phyloP scores from a whole-genome alignment of 2,113 vertebrate genomes.

The Pterocles burchelli region DNA sequence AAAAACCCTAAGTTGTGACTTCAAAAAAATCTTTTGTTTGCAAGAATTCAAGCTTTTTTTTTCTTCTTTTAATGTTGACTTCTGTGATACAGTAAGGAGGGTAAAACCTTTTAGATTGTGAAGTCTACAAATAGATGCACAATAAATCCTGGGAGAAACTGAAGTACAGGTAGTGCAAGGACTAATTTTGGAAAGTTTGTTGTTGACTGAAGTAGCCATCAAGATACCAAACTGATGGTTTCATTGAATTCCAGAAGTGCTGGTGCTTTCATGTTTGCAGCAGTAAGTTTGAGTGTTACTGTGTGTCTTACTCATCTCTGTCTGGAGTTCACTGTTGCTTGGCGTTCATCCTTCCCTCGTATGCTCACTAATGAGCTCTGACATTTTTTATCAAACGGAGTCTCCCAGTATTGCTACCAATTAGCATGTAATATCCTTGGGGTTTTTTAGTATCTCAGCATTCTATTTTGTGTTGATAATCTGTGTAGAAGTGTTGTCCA shows the following conservation, averaged over 20 bases:
- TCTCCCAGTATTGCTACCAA: background rate
- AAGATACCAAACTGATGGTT: background rate
- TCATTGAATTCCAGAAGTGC: background rate
- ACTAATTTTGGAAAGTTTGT: background rate
- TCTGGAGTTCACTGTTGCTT: background rate
- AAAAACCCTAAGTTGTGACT: background rate
- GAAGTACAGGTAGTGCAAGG: background rate
- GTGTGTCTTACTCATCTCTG: background rate
- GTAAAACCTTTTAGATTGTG: background rate
- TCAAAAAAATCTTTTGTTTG: background rate
- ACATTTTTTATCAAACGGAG: background rate
- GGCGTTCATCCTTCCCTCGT: background rate
- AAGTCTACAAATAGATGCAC: background rate
- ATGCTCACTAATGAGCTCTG: background rate
- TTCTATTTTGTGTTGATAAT: background rate
- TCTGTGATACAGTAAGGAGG: background rate
- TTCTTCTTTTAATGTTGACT: background rate
- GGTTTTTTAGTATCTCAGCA: background rate
- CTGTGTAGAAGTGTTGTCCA: background rate
- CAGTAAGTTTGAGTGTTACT: background rate
- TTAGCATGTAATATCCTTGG: background rate
- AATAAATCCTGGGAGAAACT: background rate
- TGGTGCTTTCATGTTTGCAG: background rate
- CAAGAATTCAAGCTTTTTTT: background rate
- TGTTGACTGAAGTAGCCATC: background rate